Evolutionary conservation across 1,140 invertebrate species (phyloP), one percentile per base, ranked within the genome.

Genomic region (Mesaphorura yosii): DNA sequence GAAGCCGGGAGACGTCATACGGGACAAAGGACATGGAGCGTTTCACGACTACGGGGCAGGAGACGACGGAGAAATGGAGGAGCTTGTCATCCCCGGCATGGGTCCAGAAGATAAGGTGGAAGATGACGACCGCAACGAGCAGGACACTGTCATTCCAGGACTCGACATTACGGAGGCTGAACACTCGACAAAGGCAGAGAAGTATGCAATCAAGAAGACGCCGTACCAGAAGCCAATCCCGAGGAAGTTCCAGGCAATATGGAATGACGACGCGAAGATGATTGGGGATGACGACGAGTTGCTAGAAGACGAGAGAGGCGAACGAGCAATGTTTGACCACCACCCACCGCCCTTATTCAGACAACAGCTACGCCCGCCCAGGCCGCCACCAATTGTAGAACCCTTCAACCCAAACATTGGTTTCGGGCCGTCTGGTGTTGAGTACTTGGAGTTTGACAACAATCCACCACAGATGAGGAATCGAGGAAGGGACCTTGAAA

Each of bases 191-290:
- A 79, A 80, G 63, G 77, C 81, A 34, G 83, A 83, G 57, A 79
- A 82, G 58, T 77, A 82, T 48, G 64, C 67, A 14, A 71, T 75
- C 26, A 73, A 75, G 42, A 89, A 88, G 64, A 87, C 76, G 26
- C 90, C 91, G 6, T 94, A 92, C 66, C 88, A 89, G 57, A 92
- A 95, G 67, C 90, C 91, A 15, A 94, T 96, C 68, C 91, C 91
- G 3, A 81, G 86, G 61, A 89, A 91, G 65, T 97, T 96, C 72
- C 89, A 94, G 70, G 87, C 86, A 23, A 88, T 93, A 53, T 96
- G 92, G 92, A 88, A 89, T 64, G 88, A 90, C 65, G 81, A 81
- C 51, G 68, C 70, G 48, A 45, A 57, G 1, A n/a, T n/a, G n/a
- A n/a, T n/a, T n/a, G n/a, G n/a, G n/a, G 31, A 10, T n/a, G 61